Base-by-base conservation (phyloP, 2,113 vertebrate genomes). In the Megalops atlanticus region DNA sequence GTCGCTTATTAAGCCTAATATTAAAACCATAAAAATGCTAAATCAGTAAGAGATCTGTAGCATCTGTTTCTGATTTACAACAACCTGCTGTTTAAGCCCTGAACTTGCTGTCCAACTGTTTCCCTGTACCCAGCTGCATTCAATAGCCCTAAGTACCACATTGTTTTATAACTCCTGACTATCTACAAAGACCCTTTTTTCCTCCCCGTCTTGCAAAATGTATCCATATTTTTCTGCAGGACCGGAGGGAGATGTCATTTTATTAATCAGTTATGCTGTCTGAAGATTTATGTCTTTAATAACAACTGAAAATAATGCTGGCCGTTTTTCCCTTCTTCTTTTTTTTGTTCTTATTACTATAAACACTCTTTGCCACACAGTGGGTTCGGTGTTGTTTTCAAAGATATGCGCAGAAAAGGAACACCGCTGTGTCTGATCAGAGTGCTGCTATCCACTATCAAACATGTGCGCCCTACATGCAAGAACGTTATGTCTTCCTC, bases 31-130 rank as follows among this genome's bases (percentile, higher is more conserved):
- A 83, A 83, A 86, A 80, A 84, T 84, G 84, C 81, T 79, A 81
- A 82, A 41, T 83, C 73, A 54, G 84, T 83, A 72, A 52, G 73
- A 76, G 78, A 54, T 68, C 77, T 70, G 80, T 69, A 39, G 78
- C 86, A 89, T 83, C 86, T 89, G 88, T 80, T 88, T 89, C 77
- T 80, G 79, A 85, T 89, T 89, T 86, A 81, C 81, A 81, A 78
- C 84, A 90, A 89, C 89, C 88, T 90, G 88, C 83, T 89, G 89
- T 85, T 88, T 79, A 81, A 79, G 79, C 84, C 81, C 79, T 58
- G 58, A 58, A 54, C 73, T 79, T 41, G 68, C 64, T 69, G 79
- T 79, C 80, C 81, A 82, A 83, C 81, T 85, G 75, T 72, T 79
- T 75, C 54, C 47, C 74, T 77, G 76, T 76, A 80, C 74, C 64